Evolutionary conservation across 2,113 vertebrate genomes (phyloP).

Genomic region (Anhinga rufa): DNA sequence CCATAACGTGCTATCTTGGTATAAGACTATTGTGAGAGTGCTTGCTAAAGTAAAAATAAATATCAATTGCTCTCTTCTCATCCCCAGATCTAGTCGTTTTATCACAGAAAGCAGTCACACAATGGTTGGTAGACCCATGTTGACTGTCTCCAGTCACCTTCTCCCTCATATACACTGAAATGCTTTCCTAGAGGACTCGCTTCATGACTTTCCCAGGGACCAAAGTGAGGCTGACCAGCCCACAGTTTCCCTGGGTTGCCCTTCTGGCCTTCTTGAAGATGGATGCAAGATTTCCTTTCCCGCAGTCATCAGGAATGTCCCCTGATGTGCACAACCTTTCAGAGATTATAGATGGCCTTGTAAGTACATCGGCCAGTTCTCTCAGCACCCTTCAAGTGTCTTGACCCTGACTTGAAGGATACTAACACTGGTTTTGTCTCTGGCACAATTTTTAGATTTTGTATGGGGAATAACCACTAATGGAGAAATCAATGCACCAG

Average conservation of each 20-base stretch:
- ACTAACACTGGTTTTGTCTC: neutral
- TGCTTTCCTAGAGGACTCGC: neutral
- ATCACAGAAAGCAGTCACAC: neutral
- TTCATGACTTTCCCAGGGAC: neutral
- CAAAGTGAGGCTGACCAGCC: neutral
- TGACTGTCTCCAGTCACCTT: neutral
- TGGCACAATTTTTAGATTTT: neutral
- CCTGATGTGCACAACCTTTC: neutral
- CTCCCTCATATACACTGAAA: neutral
- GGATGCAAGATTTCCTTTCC: neutral
- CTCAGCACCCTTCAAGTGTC: neutral
- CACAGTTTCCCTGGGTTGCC: neutral
- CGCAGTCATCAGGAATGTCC: neutral
- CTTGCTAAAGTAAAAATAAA: neutral
- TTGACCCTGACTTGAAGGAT: neutral
- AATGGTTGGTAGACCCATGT: accelerated
- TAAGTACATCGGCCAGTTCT: neutral
- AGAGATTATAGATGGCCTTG: neutral
- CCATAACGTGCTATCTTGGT: neutral
- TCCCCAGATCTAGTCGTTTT: accelerated
- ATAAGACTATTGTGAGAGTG: neutral
- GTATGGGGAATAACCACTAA: neutral
- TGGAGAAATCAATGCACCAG: neutral
- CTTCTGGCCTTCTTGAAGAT: neutral
- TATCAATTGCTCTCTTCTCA: neutral